Percentiles rank a stretch among this genome's conserved stretches.
These are phyloP conservation scores for Riparia riparia DNA, from an alignment of 2,113 vertebrate genomes.

Conservation along the genomic window DNA sequence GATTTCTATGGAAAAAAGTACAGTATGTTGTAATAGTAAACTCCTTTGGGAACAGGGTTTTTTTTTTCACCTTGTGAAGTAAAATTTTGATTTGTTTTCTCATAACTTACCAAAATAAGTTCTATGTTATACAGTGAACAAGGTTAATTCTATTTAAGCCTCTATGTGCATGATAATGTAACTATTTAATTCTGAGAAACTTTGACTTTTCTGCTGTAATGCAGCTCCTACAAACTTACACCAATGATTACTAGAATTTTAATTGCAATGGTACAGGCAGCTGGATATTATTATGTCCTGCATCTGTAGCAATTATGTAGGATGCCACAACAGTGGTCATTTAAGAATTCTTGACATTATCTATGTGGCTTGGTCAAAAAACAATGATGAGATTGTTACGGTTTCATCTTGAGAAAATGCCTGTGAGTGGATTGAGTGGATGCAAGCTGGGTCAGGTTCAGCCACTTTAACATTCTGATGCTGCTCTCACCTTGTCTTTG, in stretches of 20 bases:
- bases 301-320: neutral
- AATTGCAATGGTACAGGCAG: neutral
- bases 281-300: neutral
- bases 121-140: neutral
- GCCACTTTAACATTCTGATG: neutral
- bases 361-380: neutral
- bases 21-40: neutral
- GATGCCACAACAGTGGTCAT: neutral
- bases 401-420: neutral
- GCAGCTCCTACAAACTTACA: neutral
- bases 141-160: neutral
- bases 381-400: neutral
- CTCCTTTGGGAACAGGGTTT: neutral
- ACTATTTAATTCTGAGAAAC: neutral
- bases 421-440: neutral
- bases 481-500: neutral
- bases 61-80: constrained; percentile 12
- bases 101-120: neutral
- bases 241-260: neutral
- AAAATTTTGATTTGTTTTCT: neutral
- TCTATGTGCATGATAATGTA: neutral
- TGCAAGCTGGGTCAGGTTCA: neutral
- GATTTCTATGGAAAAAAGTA: too few relatives aligned
- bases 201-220: neutral
- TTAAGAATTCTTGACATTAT: constrained; percentile 12